Evolutionary conservation across 2,888 invertebrate genomes (phyloP).

Genomic region (Caenorhabditis panamensis): DNA sequence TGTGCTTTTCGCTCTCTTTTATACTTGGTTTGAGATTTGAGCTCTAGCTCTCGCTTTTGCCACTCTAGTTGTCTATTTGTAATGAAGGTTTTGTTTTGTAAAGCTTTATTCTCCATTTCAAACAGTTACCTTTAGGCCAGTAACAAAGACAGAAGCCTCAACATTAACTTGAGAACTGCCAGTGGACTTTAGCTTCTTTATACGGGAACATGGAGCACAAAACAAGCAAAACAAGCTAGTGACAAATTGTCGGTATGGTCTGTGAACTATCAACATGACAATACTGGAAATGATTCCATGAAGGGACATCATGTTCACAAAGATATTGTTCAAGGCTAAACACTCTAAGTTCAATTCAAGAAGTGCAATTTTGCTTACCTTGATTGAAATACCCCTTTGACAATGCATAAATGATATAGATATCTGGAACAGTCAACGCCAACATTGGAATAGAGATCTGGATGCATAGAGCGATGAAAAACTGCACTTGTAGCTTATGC

Average conservation of each 20-base stretch:
- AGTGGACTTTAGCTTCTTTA: too few relatives aligned
- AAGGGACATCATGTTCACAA: conserved; percentile 24
- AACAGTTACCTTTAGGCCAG: too few relatives aligned
- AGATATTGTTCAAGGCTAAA: conserved; percentile 34
- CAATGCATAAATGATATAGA: neutral
- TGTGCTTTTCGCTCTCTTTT: too few relatives aligned
- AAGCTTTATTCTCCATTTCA: too few relatives aligned
- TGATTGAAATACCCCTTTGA: neutral
- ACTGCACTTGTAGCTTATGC: conserved; percentile 37
- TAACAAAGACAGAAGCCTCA: too few relatives aligned
- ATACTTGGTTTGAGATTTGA: too few relatives aligned
- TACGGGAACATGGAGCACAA: too few relatives aligned
- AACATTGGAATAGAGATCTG: conserved; percentile 5
- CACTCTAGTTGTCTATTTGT: too few relatives aligned
- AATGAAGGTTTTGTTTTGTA: too few relatives aligned
- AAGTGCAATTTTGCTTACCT: neutral
- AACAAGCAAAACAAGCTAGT: neutral
- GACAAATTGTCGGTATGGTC: conserved; percentile 25
- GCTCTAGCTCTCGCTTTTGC: too few relatives aligned
- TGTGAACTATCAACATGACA: conserved; percentile 31
- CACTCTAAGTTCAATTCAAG: neutral
- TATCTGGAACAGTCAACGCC: neutral
- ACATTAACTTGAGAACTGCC: too few relatives aligned
- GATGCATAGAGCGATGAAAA: conserved; percentile 29
- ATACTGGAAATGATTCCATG: conserved; percentile 27